phyloP scores from a whole-genome alignment of 2,113 vertebrate species.

The Macquaria australasica region DNA sequence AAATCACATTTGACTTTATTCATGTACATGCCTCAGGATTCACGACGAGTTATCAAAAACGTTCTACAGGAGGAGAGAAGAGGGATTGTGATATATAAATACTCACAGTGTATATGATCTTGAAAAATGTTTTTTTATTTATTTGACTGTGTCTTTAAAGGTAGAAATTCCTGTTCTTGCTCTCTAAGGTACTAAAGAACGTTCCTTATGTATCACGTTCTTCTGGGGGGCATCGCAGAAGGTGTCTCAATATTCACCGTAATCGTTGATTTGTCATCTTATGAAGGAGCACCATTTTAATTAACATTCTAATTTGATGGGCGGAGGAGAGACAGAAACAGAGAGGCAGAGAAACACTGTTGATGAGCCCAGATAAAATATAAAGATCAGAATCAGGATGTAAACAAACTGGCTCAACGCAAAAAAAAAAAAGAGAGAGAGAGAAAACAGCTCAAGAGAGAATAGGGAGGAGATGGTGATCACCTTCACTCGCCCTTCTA shows the following conservation, averaged over 20 bases:
- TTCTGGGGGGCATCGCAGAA: constrained; percentile 66
- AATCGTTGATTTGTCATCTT: constrained; percentile 79
- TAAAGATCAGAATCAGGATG: constrained; percentile 71
- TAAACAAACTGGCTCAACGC: constrained; percentile 74
- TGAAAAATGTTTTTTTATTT: neutral
- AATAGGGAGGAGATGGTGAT: constrained; percentile 62
- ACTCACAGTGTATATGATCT: neutral
- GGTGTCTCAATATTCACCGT: constrained; percentile 66
- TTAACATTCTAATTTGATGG: constrained; percentile 81
- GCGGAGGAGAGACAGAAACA: constrained; percentile 68
- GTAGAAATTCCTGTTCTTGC: neutral
- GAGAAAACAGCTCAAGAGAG: constrained; percentile 58
- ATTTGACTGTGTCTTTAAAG: neutral
- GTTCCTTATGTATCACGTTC: constrained; percentile 18
- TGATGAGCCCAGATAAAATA: constrained; percentile 75
- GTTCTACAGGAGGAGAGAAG: neutral
- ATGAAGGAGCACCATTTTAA: constrained; percentile 78
- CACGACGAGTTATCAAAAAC: neutral
- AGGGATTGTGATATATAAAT: neutral
- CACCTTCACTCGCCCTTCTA: constrained; percentile 83
- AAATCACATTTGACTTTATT: neutral
- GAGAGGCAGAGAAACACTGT: constrained; percentile 71
- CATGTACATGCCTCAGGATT: neutral
- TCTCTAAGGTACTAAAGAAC: neutral
- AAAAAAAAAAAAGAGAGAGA: constrained; percentile 11